Conservation (phyloP, 1,140 invertebrate genomes). For the Drosophila kepulauana region DNA sequence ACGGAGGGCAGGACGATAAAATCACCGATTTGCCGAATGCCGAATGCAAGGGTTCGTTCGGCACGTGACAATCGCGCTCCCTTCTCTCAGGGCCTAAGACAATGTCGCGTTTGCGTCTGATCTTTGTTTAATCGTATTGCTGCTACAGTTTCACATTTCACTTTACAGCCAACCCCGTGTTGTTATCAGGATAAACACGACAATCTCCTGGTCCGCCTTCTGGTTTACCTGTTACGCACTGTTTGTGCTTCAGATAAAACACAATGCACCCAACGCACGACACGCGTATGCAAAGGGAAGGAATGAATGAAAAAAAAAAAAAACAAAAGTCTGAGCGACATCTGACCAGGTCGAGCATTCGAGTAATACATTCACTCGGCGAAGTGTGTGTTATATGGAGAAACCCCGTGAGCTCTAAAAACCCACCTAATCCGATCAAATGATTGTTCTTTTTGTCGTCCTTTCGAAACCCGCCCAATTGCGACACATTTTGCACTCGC, state of each 20-base stretch:
- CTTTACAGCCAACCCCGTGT: constrained; percentile 12
- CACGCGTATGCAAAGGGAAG: constrained; percentile 73
- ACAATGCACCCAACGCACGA: constrained; percentile 33
- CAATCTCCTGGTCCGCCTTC: constrained; percentile 33
- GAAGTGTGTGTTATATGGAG: neutral
- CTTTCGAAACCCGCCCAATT: constrained; percentile 25
- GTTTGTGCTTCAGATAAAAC: constrained; percentile 64
- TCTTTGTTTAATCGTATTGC: constrained; percentile 55
- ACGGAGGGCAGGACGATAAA: constrained; percentile 44
- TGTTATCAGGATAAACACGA: constrained; percentile 34
- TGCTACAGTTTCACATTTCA: constrained; percentile 55
- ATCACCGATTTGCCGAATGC: constrained; percentile 29
- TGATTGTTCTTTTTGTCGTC: constrained; percentile 71
- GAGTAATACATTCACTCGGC: neutral
- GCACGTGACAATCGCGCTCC: constrained; percentile 75
- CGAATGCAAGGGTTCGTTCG: constrained; percentile 60
- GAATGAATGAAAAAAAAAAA: constrained; percentile 2
- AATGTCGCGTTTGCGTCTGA: constrained; percentile 30
- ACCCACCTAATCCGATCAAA: constrained; percentile 78
- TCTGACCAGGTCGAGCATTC: constrained; percentile 34
- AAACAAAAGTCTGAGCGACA: constrained; percentile 15
- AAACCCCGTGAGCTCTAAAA: constrained; percentile 16
- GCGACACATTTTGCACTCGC: constrained; percentile 46
- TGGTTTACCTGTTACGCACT: constrained; percentile 71
- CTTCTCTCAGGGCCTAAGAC: constrained; percentile 52